Conservation (phyloP, 2,797 vertebrate species). For the Mormyrus hasselquistii region DNA sequence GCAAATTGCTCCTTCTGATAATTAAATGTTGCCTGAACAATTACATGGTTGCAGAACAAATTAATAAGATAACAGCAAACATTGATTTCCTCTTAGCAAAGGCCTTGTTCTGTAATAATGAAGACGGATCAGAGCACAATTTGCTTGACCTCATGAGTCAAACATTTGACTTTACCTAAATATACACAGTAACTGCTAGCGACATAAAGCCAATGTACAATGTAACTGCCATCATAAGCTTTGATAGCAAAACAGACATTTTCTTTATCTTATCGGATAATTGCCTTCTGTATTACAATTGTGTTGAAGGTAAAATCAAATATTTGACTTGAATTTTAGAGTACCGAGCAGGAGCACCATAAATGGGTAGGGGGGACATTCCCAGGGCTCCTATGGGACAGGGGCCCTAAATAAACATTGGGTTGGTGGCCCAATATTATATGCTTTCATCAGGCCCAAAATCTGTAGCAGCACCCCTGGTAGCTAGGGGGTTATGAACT, state of each 20-base stretch:
- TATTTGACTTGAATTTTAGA: not conserved
- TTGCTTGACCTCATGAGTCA: not conserved
- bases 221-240: not conserved
- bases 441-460: not conserved
- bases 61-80: conserved; percentile 13
- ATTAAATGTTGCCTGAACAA: conserved; percentile 5
- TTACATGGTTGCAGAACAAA: not conserved
- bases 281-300: not conserved
- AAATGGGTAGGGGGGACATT: not conserved
- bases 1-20: conserved; percentile 2
- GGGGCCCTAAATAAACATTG: not conserved
- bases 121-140: not conserved
- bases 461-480: not conserved
- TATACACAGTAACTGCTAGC: not conserved
- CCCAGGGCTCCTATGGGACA: not conserved
- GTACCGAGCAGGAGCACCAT: not conserved
- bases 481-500: not conserved
- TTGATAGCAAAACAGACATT: not conserved
- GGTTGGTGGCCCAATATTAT: not conserved
- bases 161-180: not conserved
- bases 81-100: not conserved
- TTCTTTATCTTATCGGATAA: not conserved
- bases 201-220: not conserved
- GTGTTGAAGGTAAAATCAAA: not conserved
- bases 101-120: not conserved